Evolutionary conservation across 2,888 invertebrate species (phyloP).

Genomic region (Bombyx huttoni): DNA sequence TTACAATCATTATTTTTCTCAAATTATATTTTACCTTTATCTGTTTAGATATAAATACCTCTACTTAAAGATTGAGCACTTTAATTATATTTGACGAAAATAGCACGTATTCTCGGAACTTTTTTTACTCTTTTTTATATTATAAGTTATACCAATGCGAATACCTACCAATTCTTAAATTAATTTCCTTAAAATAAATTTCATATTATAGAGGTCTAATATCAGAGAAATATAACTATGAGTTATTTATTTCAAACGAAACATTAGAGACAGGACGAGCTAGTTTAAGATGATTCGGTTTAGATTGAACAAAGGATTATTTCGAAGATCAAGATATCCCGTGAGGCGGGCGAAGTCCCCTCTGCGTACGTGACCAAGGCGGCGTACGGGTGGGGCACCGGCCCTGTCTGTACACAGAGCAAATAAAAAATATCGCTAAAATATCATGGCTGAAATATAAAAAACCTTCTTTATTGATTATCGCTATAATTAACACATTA

Average conservation of each 20-base stretch:
- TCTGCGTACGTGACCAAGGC: slow-evolving; percentile 47
- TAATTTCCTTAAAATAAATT: neutral
- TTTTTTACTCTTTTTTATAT: neutral
- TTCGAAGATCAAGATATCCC: slow-evolving; percentile 10
- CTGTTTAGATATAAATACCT: too few relatives aligned
- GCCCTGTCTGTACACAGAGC: slow-evolving; percentile 26
- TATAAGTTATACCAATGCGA: too few relatives aligned
- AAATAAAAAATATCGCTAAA: slow-evolving; percentile 13
- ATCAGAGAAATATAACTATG: neutral
- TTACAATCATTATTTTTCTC: too few relatives aligned
- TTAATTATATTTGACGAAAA: too few relatives aligned
- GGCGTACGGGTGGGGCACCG: slow-evolving; percentile 21
- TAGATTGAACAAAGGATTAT: slow-evolving; percentile 3
- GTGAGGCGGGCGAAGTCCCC: slow-evolving; percentile 21
- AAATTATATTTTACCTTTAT: too few relatives aligned
- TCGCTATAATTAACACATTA: neutral
- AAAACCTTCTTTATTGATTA: slow-evolving; percentile 16
- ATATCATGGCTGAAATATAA: slow-evolving; percentile 8
- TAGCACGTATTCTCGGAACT: too few relatives aligned
- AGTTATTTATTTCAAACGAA: neutral
- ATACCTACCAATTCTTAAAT: neutral
- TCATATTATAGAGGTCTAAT: neutral
- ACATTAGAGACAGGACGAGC: neutral
- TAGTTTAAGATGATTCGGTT: neutral
- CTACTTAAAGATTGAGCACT: too few relatives aligned